phyloP scores from a whole-genome alignment of 2,797 vertebrate genomes.

The Danio choprae region DNA sequence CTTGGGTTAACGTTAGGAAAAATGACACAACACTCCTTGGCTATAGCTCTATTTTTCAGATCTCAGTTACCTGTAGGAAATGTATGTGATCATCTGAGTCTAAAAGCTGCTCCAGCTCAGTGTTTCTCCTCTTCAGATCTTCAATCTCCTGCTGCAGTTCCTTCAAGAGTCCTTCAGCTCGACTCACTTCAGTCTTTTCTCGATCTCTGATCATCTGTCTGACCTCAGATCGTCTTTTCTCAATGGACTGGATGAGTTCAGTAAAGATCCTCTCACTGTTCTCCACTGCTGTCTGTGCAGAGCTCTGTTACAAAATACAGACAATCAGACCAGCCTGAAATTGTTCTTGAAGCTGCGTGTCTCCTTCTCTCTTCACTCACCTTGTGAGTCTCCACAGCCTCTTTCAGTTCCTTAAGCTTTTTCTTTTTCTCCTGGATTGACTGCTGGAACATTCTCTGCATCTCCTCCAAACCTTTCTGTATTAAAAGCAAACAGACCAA shows the following conservation, averaged over 20 bases:
- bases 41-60: neutral
- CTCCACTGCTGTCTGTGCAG: neutral
- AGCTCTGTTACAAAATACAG: neutral
- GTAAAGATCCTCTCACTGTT: neutral
- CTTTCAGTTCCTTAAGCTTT: too few species aligned
- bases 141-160: neutral
- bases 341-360: too few species aligned
- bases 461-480: neutral
- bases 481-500: too few species aligned
- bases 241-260: neutral
- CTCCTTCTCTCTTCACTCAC: too few species aligned
- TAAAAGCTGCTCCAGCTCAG: slow-evolving; percentile 50
- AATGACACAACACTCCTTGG: too few species aligned
- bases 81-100: neutral
- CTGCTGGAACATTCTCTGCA: neutral
- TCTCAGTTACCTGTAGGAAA: neutral
- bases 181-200: neutral
- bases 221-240: too few species aligned
- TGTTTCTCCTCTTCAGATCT: neutral
- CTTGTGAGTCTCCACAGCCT: neutral
- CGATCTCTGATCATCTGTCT: neutral
- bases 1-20: too few species aligned
- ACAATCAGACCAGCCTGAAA: too few species aligned
- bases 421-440: neutral
- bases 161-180: neutral